Conservation (phyloP, 2,113 vertebrate genomes). For the Callorhinus ursinus region DNA sequence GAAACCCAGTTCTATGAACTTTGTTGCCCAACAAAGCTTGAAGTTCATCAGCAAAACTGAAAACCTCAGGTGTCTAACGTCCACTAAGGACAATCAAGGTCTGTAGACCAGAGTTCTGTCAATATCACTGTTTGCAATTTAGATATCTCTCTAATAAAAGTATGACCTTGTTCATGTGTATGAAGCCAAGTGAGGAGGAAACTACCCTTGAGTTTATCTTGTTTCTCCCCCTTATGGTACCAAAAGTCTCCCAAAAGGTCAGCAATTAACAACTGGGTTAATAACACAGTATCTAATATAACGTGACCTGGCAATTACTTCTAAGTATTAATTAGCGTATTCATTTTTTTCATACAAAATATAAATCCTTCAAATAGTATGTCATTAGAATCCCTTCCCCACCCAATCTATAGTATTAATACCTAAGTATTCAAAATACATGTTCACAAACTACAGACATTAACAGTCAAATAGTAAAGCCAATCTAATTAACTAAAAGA, state of each 20-base stretch:
- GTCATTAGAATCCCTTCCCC: background rate
- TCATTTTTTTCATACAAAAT: background rate
- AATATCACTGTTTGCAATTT: background rate
- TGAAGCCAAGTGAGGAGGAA: background rate
- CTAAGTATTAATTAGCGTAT: background rate
- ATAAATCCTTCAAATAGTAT: background rate
- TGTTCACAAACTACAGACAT: background rate
- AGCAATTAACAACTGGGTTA: background rate
- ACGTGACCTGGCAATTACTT: background rate
- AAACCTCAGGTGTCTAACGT: background rate
- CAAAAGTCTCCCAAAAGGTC: background rate
- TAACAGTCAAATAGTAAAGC: background rate
- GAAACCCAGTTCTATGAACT: background rate
- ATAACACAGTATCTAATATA: background rate
- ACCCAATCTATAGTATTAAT: background rate
- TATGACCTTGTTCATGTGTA: background rate
- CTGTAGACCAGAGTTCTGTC: background rate
- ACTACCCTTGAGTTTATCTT: background rate
- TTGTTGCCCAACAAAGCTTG: background rate
- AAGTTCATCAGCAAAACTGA: background rate
- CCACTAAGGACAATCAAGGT: background rate
- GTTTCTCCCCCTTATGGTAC: background rate
- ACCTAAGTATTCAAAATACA: background rate
- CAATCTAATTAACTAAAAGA: background rate
- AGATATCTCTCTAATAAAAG: background rate